phyloP scores from a whole-genome alignment of 2,797 vertebrate genomes.

The Poecile montanus region DNA sequence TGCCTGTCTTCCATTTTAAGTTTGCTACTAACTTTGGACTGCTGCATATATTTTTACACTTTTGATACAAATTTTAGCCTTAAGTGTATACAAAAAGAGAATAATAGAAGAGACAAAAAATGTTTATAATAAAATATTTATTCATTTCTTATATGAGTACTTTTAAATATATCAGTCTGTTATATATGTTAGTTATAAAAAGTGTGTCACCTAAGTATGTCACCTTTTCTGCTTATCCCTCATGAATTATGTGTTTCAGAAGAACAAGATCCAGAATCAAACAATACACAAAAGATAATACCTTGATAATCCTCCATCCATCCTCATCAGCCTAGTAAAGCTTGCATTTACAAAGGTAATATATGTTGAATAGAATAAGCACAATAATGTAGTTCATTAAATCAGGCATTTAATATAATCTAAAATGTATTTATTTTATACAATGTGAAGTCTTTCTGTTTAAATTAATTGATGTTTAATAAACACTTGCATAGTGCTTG shows the following conservation, averaged over 20 bases:
- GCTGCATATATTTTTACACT: not conserved
- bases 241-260: not conserved
- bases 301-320: not conserved
- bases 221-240: not conserved
- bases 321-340: not conserved
- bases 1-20: not conserved
- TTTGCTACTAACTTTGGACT: not conserved
- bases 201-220: not conserved
- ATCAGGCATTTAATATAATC: slow-evolving; percentile 59
- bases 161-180: not conserved
- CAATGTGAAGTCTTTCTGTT: slow-evolving; percentile 50
- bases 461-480: slow-evolving; percentile 74
- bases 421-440: slow-evolving; percentile 72
- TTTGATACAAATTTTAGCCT: not conserved
- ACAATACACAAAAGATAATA: not conserved
- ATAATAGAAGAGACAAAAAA: not conserved
- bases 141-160: not conserved
- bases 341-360: slow-evolving; percentile 5
- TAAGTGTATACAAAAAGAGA: not conserved
- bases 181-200: not conserved
- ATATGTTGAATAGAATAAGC: slow-evolving; percentile 14
- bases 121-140: not conserved
- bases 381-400: slow-evolving; percentile 56
- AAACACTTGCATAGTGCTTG: slow-evolving; percentile 53
- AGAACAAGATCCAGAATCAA: not conserved